Evolutionary conservation across 2,888 invertebrate species (phyloP).

Genomic region (Hybos culiciformis): DNA sequence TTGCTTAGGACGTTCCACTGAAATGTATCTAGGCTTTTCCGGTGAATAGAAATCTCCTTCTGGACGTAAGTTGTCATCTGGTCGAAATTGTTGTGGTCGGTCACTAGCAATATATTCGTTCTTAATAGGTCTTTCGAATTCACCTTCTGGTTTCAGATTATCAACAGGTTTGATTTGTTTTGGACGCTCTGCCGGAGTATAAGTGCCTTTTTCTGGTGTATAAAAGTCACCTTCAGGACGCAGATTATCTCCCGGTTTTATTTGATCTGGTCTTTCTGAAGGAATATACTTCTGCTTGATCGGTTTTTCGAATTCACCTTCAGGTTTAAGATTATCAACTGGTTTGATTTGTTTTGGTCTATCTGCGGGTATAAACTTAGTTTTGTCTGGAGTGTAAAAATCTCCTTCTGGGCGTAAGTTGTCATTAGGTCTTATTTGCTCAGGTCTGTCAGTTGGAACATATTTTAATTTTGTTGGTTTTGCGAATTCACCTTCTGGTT

Average conservation of each 20-base stretch:
- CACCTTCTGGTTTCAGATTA: conserved; percentile 27
- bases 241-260: conserved; percentile 35
- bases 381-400: conserved; percentile 37
- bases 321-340: conserved; percentile 42
- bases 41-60: conserved; percentile 39
- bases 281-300: conserved; percentile 15
- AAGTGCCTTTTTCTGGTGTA: conserved; percentile 25
- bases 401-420: conserved; percentile 37
- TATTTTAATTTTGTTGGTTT: conserved; percentile 31
- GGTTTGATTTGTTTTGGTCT: conserved; percentile 38
- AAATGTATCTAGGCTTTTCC: conserved; percentile 25
- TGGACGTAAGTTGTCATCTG: conserved; percentile 39
- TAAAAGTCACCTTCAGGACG: conserved; percentile 22
- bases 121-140: conserved; percentile 38
- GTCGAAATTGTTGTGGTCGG: conserved; percentile 34
- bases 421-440: conserved; percentile 33
- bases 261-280: conserved; percentile 30
- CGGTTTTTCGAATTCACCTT: conserved; percentile 37
- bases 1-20: conserved; percentile 34
- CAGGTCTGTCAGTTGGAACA: conserved; percentile 30
- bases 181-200: conserved; percentile 34
- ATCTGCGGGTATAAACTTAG: conserved; percentile 35
- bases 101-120: conserved; percentile 38
- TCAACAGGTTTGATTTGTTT: conserved; percentile 18
- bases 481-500: conserved; percentile 40